phyloP scores from a whole-genome alignment of 2,888 invertebrate genomes.

The Pristionchus maxplancki region DNA sequence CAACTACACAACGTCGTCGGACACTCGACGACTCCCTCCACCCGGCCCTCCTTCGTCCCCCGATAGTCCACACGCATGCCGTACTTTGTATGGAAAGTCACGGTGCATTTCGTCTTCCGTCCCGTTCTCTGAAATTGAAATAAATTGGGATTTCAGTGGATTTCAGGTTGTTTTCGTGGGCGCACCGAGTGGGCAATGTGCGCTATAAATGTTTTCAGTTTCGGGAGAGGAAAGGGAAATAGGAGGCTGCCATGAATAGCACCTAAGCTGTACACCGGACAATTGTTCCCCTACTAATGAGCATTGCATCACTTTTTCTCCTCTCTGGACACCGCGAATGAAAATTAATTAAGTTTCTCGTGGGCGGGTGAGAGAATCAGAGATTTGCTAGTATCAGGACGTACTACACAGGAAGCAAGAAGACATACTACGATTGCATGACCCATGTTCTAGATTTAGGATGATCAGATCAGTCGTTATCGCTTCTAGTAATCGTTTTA shows the following conservation, averaged over 20 bases:
- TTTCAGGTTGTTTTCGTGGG: conserved; percentile 25
- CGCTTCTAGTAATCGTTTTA: no score
- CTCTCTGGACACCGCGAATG: no score
- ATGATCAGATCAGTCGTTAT: no score
- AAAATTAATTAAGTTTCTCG: no score
- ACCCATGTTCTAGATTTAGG: no score
- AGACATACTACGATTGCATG: no score
- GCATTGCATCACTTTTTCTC: no score
- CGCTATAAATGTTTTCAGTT: background rate
- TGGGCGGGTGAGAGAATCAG: no score
- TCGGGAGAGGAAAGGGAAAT: background rate
- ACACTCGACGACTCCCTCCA: background rate
- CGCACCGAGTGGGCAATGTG: background rate
- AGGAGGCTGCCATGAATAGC: background rate
- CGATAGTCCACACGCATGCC: conserved; percentile 71
- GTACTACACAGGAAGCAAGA: no score
- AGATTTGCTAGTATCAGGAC: no score
- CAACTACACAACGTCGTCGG: background rate
- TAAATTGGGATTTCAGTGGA: background rate
- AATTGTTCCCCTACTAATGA: no score
- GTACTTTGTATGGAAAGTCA: conserved; percentile 74
- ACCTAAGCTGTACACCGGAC: no score
- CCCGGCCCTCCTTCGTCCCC: conserved; percentile 57
- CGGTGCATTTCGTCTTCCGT: conserved; percentile 60
- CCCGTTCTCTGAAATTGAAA: conserved; percentile 65